A percentile compares a stretch with the other conserved stretches of the same genome.
Evolutionary conservation across 1,140 invertebrate species (phyloP).

Genomic region (Zelostemma sp.): DNA sequence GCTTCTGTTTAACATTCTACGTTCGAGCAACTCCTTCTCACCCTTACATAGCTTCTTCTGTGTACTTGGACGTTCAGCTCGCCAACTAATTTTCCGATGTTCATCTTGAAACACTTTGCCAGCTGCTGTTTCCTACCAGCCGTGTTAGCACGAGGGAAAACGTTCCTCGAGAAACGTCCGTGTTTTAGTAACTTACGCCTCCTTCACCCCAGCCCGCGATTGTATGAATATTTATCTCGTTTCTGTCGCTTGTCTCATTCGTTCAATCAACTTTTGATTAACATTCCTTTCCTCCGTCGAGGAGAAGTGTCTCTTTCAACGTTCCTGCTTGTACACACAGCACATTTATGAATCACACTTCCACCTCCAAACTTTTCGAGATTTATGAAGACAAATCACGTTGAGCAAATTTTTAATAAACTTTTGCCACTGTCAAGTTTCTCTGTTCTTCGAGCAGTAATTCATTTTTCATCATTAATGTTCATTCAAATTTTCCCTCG

Average conservation of each 20-base stretch:
- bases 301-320: neutral
- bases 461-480: slow-evolving; percentile 1
- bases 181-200: too few relatives aligned
- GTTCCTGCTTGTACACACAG: neutral
- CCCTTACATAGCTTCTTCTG: too few relatives aligned
- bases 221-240: slow-evolving; percentile 26
- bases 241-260: slow-evolving; percentile 8
- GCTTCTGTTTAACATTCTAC: too few relatives aligned
- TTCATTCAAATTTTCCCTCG: slow-evolving; percentile 1
- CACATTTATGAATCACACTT: slow-evolving; percentile 7
- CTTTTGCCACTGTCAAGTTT: neutral
- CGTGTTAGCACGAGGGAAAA: too few relatives aligned
- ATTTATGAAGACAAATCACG: slow-evolving; percentile 7
- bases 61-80: too few relatives aligned
- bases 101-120: too few relatives aligned
- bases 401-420: slow-evolving; percentile 3
- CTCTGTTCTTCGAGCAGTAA: neutral
- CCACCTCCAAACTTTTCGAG: neutral
- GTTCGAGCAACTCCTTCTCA: too few relatives aligned
- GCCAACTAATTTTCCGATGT: too few relatives aligned
- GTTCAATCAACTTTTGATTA: slow-evolving; percentile 23
- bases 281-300: neutral
- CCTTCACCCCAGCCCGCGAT: neutral
- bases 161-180: too few relatives aligned
- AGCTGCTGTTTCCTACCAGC: too few relatives aligned